Base-by-base conservation (phyloP, 2,888 invertebrate genomes). In the Sabatieria punctata region DNA sequence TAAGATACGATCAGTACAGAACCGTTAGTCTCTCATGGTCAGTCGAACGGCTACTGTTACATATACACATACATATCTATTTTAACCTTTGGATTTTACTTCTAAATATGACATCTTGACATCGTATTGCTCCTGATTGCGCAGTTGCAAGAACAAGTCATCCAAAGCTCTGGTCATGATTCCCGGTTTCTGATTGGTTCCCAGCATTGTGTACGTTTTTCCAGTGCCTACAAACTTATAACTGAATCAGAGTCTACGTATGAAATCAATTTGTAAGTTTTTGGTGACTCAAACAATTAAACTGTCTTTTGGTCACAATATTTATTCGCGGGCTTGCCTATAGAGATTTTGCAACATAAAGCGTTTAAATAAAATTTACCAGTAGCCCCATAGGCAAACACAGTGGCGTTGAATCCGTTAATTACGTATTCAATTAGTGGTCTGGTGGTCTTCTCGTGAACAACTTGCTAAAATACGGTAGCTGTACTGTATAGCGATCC, bases 331-430 rank as follows among this genome's bases (percentile, higher is more conserved):
- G n/a, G n/a, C n/a, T n/a, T n/a, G n/a, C n/a, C n/a, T n/a, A n/a
- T n/a, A n/a, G n/a, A n/a, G n/a, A n/a, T n/a, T n/a, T n/a, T n/a
- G n/a, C n/a, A n/a, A n/a, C n/a, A n/a, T n/a, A n/a, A n/a, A n/a
- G n/a, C n/a, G n/a, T n/a, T n/a, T n/a, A n/a, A n/a, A n/a, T n/a
- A n/a, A n/a, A n/a, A n/a, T n/a, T 46, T 59, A 71, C 72, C 72
- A 54, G 86, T 88, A 3, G 86, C 82, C 4, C 86, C 86, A 64
- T 88, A 93, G 1, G 93, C 91, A 68, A 93, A 93, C 24, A 93
- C 88, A 0, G 91, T 89, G 0, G 85, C 91, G 60, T 89, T 89
- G 64, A 82, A 85, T 0, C 93, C 93, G 49, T 73, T 66, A 25
- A 91, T 72, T 1, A 93, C 83, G 60, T 83, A 85, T 38, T 78